These are phyloP conservation scores for Sardinella longiceps DNA, from an alignment of 2,797 vertebrate species.

Conservation along the genomic window DNA sequence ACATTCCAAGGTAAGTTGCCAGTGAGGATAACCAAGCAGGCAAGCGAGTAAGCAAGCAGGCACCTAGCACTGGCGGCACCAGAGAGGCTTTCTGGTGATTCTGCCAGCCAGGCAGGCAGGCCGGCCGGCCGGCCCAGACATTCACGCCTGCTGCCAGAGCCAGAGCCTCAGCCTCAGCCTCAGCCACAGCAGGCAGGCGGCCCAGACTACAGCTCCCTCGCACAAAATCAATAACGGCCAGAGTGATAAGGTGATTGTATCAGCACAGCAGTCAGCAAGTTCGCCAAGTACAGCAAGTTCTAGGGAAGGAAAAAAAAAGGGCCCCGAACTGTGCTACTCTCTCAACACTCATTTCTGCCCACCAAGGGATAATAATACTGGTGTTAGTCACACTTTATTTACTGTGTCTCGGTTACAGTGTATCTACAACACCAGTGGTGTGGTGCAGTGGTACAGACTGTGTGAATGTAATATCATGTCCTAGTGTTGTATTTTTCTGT, in stretches of 20 bases:
- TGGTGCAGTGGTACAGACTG: too few species aligned
- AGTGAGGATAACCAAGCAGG: not conserved
- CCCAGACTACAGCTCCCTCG: not conserved
- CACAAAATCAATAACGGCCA: not conserved
- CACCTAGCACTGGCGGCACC: not conserved
- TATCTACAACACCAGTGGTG: too few species aligned
- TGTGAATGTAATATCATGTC: too few species aligned
- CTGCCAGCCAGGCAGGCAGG: too few species aligned
- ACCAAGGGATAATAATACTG: too few species aligned
- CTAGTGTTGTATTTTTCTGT: too few species aligned
- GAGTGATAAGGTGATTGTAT: conserved; percentile 14
- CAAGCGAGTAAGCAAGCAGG: too few species aligned
- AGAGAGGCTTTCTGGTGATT: not conserved
- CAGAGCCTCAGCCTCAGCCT: too few species aligned
- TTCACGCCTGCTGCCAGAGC: not conserved
- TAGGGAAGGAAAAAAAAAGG: not conserved
- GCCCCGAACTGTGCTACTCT: not conserved
- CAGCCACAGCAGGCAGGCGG: not conserved
- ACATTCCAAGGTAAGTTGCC: not conserved
- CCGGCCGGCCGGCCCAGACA: not conserved
- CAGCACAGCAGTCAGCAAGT: conserved; percentile 7
- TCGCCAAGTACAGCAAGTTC: not conserved
- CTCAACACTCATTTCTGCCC: not conserved
- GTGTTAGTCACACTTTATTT: too few species aligned
- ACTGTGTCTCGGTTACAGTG: too few species aligned